Percentiles rank a stretch among this genome's conserved stretches.
Conservation (phyloP, 1,140 invertebrate species). For the Listronotus bonariensis region DNA sequence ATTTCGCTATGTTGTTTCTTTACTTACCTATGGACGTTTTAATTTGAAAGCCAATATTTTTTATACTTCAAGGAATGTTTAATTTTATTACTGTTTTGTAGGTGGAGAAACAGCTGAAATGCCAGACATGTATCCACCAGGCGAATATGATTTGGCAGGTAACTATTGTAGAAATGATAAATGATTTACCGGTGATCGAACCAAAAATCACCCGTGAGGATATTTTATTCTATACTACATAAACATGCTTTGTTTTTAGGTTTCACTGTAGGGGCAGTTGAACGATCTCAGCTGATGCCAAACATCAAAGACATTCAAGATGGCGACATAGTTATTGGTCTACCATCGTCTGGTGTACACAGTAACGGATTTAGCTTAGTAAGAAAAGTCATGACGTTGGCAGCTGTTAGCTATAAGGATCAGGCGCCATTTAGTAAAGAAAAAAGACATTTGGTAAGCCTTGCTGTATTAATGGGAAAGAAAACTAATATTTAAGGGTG, state of each 20-base stretch:
- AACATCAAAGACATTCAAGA: conserved; percentile 68
- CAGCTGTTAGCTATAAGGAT: conserved; percentile 68
- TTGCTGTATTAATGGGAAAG: background rate
- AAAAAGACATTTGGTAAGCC: conserved; percentile 64
- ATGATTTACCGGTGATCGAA: too few species aligned
- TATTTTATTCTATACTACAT: background rate
- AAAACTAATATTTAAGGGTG: too few species aligned
- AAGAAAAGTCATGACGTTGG: conserved; percentile 77
- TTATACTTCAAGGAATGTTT: background rate
- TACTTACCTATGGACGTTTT: too few species aligned
- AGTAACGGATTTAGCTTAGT: conserved; percentile 97
- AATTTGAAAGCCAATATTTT: too few species aligned
- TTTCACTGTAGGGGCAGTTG: conserved; percentile 91
- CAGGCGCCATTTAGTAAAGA: conserved; percentile 76
- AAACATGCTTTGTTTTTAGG: conserved; percentile 54
- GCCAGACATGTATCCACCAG: conserved; percentile 86
- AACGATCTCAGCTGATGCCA: conserved; percentile 76
- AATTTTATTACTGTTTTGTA: conserved; percentile 43
- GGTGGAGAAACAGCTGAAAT: conserved; percentile 97
- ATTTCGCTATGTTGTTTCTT: too few species aligned
- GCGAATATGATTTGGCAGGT: conserved; percentile 91
- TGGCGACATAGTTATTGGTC: conserved; percentile 84
- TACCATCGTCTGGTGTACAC: conserved; percentile 89
- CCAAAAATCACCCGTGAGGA: background rate
- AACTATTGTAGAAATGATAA: too few species aligned